phyloP scores from a whole-genome alignment of 2,797 vertebrate genomes.

The Sebastes alutus region DNA sequence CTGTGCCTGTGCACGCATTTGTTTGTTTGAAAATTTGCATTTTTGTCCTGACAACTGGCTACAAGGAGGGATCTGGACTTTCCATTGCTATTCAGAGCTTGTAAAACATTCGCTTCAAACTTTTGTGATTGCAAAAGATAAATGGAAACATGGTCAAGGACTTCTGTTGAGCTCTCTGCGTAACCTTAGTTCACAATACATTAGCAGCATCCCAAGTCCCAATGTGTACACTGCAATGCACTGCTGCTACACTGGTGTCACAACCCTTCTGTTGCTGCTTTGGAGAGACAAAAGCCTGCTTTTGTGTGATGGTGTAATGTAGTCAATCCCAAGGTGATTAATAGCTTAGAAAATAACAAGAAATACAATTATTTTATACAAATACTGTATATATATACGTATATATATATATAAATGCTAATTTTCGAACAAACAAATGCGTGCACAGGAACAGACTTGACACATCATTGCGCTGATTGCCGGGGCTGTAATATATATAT shows the following conservation, averaged over 20 bases:
- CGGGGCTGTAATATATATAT: neutral
- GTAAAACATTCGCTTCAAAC: neutral
- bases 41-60: neutral
- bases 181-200: neutral
- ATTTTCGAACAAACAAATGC: neutral
- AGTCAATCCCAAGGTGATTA: neutral
- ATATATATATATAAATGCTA: neutral
- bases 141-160: neutral
- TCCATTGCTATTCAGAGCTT: constrained; percentile 13
- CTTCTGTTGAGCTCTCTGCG: neutral
- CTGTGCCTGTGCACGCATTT: neutral
- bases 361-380: neutral
- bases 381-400: neutral
- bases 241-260: neutral
- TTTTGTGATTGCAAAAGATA: neutral
- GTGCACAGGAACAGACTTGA: neutral
- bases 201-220: neutral
- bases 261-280: neutral
- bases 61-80: neutral
- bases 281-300: neutral
- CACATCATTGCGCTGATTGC: constrained; percentile 17
- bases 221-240: neutral
- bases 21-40: neutral
- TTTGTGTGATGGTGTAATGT: neutral
- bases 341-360: neutral